These are phyloP conservation scores for Spinus olivaceus DNA, from an alignment of 2,797 vertebrate genomes.

Conservation along the genomic window DNA sequence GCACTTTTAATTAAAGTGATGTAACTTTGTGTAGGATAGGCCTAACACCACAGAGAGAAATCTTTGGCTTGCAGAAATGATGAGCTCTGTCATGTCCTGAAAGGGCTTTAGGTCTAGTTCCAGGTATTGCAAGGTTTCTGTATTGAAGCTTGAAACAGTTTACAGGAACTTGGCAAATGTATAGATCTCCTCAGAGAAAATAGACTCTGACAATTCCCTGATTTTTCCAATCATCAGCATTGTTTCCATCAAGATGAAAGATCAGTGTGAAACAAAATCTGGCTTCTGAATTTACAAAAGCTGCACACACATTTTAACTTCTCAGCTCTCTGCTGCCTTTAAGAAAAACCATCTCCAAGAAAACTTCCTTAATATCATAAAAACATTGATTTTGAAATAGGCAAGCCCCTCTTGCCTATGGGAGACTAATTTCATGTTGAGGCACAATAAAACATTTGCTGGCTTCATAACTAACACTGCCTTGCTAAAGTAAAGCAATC, in stretches of 20 bases:
- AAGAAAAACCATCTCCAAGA: neutral
- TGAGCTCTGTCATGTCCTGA: neutral
- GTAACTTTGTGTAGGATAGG: neutral
- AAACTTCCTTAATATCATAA: neutral
- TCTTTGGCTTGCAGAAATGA: neutral
- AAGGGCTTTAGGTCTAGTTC: neutral
- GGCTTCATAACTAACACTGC: neutral
- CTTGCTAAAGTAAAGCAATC: neutral
- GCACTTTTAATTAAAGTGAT: constrained; percentile 40
- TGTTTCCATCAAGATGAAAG: neutral
- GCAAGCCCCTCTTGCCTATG: neutral
- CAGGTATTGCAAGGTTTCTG: neutral
- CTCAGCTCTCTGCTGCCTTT: neutral
- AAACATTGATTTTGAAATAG: neutral
- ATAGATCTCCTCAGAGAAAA: neutral
- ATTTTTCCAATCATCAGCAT: neutral
- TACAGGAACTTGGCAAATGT: neutral
- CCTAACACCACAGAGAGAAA: neutral
- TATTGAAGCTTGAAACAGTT: neutral
- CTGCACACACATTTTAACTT: neutral
- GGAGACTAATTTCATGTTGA: neutral
- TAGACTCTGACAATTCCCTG: accelerated
- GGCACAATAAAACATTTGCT: neutral
- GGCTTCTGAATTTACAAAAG: neutral
- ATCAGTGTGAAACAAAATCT: neutral